Evolutionary conservation across 2,113 vertebrate species (phyloP).

Genomic region (Pollimyrus isidori): DNA sequence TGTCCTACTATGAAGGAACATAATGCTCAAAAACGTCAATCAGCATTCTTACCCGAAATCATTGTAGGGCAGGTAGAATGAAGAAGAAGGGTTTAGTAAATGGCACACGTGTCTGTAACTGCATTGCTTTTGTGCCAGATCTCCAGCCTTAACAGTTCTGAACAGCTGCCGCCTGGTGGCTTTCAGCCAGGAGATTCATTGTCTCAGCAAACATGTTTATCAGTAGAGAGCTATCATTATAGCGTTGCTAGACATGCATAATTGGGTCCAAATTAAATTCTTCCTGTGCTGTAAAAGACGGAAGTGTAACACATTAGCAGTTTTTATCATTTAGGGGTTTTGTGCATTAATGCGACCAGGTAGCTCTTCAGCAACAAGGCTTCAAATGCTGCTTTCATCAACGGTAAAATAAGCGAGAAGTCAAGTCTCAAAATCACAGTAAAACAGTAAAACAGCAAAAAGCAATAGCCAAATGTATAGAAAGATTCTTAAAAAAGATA

Average conservation of each 20-base stretch:
- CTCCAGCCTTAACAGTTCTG: not conserved
- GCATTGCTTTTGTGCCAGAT: not conserved
- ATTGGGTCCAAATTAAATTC: conserved; percentile 12
- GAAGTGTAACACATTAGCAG: not conserved
- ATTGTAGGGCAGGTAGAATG: not conserved
- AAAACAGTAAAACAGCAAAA: too few species aligned
- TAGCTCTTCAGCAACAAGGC: not conserved
- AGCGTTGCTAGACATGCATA: conserved; percentile 1
- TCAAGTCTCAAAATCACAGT: not conserved
- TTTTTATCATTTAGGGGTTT: not conserved
- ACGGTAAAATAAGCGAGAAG: not conserved
- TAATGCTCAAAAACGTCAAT: not conserved
- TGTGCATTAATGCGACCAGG: not conserved
- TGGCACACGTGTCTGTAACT: not conserved
- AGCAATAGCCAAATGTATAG: not conserved
- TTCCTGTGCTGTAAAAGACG: not conserved
- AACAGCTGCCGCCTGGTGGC: conserved; percentile 13
- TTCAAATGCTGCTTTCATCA: not conserved
- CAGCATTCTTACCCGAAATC: not conserved
- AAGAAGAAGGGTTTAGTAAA: not conserved
- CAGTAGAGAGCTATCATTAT: conserved; percentile 2
- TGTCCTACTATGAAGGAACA: not conserved
- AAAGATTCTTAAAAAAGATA: not conserved
- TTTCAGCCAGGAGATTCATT: conserved; percentile 9
- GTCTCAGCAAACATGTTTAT: conserved; percentile 20